phyloP scores from a whole-genome alignment of 92 coral and sea anemone species.

The Siderastrea radians region DNA sequence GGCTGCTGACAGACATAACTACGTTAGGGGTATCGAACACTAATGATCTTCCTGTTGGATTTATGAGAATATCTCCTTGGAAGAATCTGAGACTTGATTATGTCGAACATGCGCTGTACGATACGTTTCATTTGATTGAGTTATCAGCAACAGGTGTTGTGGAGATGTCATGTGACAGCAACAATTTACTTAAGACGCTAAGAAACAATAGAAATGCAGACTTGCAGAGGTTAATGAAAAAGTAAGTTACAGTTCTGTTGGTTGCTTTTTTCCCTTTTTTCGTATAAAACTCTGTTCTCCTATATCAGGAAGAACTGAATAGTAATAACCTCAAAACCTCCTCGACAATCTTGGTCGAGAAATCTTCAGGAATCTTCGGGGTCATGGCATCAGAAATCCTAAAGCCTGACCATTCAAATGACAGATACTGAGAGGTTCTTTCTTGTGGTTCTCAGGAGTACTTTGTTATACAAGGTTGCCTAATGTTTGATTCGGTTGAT shows the following conservation, averaged over 20 bases:
- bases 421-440: no score
- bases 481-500: no score
- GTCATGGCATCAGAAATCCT: no score
- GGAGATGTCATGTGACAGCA: background rate
- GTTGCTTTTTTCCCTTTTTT: background rate
- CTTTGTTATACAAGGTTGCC: no score
- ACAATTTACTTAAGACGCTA: background rate
- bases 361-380: no score
- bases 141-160: background rate
- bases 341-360: no score
- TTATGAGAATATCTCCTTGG: constrained; percentile 22
- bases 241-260: background rate
- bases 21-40: background rate
- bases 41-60: background rate
- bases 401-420: no score
- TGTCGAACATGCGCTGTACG: constrained; percentile 21
- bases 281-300: background rate
- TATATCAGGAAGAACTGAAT: no score
- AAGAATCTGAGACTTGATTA: background rate
- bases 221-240: background rate
- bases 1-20: constrained; percentile 29
- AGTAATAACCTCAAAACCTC: no score
- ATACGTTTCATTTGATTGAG: constrained; percentile 5
- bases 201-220: background rate
- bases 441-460: no score